Evolutionary conservation across 2,888 invertebrate genomes (phyloP).

Genomic region (Pristionchus japonicus): DNA sequence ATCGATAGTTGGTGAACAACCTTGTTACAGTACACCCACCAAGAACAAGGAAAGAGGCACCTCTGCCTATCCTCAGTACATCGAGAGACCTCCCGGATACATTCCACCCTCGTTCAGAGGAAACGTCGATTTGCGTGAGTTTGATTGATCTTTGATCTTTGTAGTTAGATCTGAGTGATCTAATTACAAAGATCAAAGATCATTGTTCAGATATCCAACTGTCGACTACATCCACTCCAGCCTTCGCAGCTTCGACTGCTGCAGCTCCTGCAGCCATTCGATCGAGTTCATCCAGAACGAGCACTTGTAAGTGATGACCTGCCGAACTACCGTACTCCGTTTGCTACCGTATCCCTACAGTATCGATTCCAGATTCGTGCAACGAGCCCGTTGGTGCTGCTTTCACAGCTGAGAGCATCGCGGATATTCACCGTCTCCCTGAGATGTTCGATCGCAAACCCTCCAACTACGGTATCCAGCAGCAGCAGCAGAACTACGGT

Average conservation of each 20-base stretch:
- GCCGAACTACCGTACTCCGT: not conserved
- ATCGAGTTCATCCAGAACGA: not conserved
- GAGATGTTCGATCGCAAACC: not conserved
- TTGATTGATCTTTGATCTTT: constrained; percentile 34
- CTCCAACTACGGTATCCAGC: not conserved
- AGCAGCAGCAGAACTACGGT: not conserved
- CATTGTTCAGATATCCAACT: constrained; percentile 21
- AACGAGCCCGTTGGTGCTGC: not conserved
- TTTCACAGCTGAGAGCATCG: constrained; percentile 38
- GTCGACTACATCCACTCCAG: constrained; percentile 14
- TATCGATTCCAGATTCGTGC: not conserved
- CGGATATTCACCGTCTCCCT: not conserved
- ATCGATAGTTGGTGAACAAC: too few species aligned
- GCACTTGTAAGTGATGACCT: constrained; percentile 15
- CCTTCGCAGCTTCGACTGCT: not conserved
- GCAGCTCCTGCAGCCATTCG: not conserved
- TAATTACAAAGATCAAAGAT: not conserved
- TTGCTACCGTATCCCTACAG: not conserved
- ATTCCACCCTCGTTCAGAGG: not conserved
- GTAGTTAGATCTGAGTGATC: not conserved
- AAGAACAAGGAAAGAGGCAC: not conserved
- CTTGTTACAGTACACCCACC: not conserved
- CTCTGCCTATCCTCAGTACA: not conserved
- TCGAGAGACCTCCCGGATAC: constrained; percentile 32
- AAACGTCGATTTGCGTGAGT: constrained; percentile 15